phyloP scores from a whole-genome alignment of 2,113 vertebrate species.

The Potamarius usumacintae region DNA sequence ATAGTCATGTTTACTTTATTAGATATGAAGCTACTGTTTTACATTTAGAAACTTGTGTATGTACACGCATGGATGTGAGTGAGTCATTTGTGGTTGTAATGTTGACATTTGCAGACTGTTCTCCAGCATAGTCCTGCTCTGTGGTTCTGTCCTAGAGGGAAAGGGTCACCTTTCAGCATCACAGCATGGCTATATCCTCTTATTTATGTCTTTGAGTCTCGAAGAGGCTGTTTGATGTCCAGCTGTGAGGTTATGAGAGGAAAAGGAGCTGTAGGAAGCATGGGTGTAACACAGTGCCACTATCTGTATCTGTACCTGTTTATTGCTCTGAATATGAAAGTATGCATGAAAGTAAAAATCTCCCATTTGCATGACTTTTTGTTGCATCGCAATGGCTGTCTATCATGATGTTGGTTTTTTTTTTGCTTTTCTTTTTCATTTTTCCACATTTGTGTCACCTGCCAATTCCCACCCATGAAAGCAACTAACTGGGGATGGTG shows the following conservation, averaged over 20 bases:
- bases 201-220: conserved; percentile 30
- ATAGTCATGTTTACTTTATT: not conserved
- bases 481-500: not conserved
- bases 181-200: conserved; percentile 25
- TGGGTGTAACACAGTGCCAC: not conserved
- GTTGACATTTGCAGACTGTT: conserved; percentile 49
- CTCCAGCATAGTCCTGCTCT: conserved; percentile 22
- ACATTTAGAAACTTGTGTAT: not conserved
- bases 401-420: no score
- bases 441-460: not conserved
- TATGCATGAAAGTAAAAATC: not conserved
- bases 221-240: conserved; percentile 17
- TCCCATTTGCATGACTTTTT: not conserved
- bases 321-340: not conserved
- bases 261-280: not conserved
- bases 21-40: not conserved
- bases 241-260: not conserved
- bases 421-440: not conserved
- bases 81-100: conserved; percentile 31
- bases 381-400: not conserved
- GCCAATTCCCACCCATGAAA: not conserved
- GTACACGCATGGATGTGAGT: conserved; percentile 13
- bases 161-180: conserved; percentile 53
- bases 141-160: conserved; percentile 39
- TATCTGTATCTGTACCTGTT: not conserved